These are phyloP conservation scores for Cheilosia impressa DNA, from an alignment of 2,888 invertebrate species.

Conservation along the genomic window DNA sequence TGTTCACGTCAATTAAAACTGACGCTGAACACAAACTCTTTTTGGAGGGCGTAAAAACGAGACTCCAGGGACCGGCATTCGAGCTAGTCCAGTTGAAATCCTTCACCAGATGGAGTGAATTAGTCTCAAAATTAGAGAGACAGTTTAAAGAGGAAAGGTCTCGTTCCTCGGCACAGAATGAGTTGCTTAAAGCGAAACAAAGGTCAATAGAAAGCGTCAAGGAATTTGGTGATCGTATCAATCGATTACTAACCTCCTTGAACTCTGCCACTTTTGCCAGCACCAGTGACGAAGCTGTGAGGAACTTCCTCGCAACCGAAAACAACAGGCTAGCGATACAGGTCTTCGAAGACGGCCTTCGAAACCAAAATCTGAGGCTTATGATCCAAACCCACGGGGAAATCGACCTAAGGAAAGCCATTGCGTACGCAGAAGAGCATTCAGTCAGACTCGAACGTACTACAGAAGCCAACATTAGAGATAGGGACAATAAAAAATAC, in stretches of 20 bases:
- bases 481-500: too few species aligned
- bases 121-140: slow-evolving; percentile 12
- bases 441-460: not conserved
- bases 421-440: slow-evolving; percentile 10
- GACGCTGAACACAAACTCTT: slow-evolving; percentile 7
- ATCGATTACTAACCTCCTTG: not conserved
- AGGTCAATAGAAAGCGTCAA: not conserved
- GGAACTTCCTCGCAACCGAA: not conserved
- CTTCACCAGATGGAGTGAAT: not conserved
- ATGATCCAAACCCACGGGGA: not conserved
- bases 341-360: slow-evolving; percentile 15
- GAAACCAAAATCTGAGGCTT: slow-evolving; percentile 7
- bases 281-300: not conserved
- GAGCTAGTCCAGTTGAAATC: slow-evolving; percentile 20
- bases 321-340: slow-evolving; percentile 7
- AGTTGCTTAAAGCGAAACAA: slow-evolving; percentile 5
- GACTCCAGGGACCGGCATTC: slow-evolving; percentile 20
- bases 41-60: slow-evolving; percentile 14
- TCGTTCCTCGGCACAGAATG: slow-evolving; percentile 3
- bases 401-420: not conserved
- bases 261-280: not conserved
- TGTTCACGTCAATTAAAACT: slow-evolving; percentile 12
- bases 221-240: slow-evolving; percentile 18
- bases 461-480: not conserved
- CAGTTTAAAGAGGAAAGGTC: slow-evolving; percentile 21